Conservation (phyloP, 2,113 vertebrate species). For the Zeus faber region DNA sequence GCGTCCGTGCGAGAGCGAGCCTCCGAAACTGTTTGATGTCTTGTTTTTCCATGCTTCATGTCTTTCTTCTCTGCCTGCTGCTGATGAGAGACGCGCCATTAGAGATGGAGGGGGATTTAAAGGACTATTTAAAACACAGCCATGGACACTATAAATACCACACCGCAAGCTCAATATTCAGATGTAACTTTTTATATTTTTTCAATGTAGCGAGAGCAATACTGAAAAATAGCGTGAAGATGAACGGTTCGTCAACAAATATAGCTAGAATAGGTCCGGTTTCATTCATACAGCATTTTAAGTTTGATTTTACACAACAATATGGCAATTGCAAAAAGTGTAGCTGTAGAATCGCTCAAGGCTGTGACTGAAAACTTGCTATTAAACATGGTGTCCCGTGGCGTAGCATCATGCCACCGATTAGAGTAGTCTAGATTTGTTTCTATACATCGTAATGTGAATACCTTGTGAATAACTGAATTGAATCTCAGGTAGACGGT, state of each 20-base stretch:
- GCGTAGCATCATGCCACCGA: slow-evolving; percentile 54
- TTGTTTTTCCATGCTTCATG: slow-evolving; percentile 67
- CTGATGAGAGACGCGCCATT: slow-evolving; percentile 27
- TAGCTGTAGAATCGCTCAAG: slow-evolving; percentile 61
- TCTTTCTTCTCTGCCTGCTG: slow-evolving; percentile 14
- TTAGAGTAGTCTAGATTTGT: slow-evolving; percentile 57
- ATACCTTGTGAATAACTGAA: slow-evolving; percentile 53
- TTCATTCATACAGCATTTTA: neutral
- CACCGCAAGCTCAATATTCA: slow-evolving; percentile 57
- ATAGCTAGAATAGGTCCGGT: neutral
- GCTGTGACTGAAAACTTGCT: slow-evolving; percentile 40
- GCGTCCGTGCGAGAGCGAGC: too few species aligned
- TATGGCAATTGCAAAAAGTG: slow-evolving; percentile 41
- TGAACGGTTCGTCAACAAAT: slow-evolving; percentile 48
- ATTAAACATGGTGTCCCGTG: slow-evolving; percentile 54
- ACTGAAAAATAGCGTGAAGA: slow-evolving; percentile 57
- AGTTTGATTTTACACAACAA: slow-evolving; percentile 51
- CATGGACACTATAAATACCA: slow-evolving; percentile 58
- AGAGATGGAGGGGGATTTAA: slow-evolving; percentile 30
- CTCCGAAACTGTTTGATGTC: slow-evolving; percentile 45
- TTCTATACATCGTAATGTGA: slow-evolving; percentile 57
- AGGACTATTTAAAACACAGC: slow-evolving; percentile 62
- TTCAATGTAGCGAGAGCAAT: slow-evolving; percentile 77
- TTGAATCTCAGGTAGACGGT: slow-evolving; percentile 71
- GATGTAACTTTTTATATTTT: slow-evolving; percentile 68